Conservation (phyloP, 2,888 invertebrate genomes). For the Thysanoteuthis rhombus region DNA sequence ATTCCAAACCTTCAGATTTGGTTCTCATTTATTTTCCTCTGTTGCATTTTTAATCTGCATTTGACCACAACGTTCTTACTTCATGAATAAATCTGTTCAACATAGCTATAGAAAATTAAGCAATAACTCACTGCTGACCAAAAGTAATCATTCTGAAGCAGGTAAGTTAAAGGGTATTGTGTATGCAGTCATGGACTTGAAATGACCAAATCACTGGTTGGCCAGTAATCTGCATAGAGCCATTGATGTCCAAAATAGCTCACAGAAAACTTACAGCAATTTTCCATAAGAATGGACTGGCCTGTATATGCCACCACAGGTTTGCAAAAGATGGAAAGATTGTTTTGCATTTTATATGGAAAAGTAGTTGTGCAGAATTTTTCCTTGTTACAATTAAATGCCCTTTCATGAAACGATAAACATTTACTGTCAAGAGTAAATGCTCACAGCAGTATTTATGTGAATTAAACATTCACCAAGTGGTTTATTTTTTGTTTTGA, state of each 20-base stretch:
- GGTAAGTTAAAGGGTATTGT: not conserved
- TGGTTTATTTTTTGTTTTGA: not conserved
- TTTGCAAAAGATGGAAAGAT: not conserved
- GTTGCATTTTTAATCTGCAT: not conserved
- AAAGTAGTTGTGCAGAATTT: not conserved
- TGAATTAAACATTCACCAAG: not conserved
- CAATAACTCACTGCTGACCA: slow-evolving; percentile 12
- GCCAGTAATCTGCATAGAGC: not conserved
- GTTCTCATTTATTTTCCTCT: not conserved
- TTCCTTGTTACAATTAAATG: not conserved
- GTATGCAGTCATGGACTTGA: not conserved
- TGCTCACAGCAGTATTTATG: not conserved
- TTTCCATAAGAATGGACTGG: not conserved
- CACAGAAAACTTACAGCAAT: not conserved
- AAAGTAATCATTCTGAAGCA: not conserved
- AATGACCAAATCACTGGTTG: not conserved
- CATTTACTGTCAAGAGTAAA: not conserved
- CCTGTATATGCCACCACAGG: not conserved
- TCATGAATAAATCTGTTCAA: not conserved
- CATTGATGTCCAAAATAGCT: not conserved
- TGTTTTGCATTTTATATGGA: not conserved
- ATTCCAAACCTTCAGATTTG: not conserved
- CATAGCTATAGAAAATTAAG: not conserved
- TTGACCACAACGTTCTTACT: not conserved
- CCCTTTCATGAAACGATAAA: not conserved